These are phyloP conservation scores for Acyrthosiphon pisum DNA, from an alignment of 1,140 invertebrate genomes.

Conservation along the genomic window DNA sequence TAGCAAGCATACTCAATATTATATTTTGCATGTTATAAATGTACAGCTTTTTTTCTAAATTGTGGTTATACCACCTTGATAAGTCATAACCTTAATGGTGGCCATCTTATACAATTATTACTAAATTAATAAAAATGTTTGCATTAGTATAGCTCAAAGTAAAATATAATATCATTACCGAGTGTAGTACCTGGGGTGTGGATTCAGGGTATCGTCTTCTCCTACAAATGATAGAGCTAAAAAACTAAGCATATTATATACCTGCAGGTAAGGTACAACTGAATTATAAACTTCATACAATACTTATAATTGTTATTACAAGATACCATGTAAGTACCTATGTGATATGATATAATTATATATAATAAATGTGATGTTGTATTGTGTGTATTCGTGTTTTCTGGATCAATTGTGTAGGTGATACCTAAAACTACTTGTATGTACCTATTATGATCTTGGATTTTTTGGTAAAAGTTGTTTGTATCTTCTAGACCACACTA, in stretches of 20 bases:
- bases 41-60: not conserved
- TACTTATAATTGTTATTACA: not conserved
- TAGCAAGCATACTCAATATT: not conserved
- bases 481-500: not conserved
- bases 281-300: not conserved
- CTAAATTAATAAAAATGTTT: not conserved
- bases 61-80: not conserved
- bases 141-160: too few species aligned
- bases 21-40: not conserved
- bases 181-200: too few species aligned
- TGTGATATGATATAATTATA: not conserved
- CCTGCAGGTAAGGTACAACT: not conserved
- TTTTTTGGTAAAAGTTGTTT: conserved; percentile 9
- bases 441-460: not conserved
- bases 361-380: not conserved
- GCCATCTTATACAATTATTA: too few species aligned
- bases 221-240: not conserved
- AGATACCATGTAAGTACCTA: not conserved
- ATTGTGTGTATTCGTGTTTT: not conserved
- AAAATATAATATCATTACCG: too few species aligned
- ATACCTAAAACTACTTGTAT: not conserved
- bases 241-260: not conserved
- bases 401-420: not conserved
- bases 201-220: too few species aligned
- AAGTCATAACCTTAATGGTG: not conserved